A percentile compares a stretch with the other conserved stretches of the same genome.
Conservation (phyloP, 2,797 vertebrate genomes). For the Danio aesculapii region DNA sequence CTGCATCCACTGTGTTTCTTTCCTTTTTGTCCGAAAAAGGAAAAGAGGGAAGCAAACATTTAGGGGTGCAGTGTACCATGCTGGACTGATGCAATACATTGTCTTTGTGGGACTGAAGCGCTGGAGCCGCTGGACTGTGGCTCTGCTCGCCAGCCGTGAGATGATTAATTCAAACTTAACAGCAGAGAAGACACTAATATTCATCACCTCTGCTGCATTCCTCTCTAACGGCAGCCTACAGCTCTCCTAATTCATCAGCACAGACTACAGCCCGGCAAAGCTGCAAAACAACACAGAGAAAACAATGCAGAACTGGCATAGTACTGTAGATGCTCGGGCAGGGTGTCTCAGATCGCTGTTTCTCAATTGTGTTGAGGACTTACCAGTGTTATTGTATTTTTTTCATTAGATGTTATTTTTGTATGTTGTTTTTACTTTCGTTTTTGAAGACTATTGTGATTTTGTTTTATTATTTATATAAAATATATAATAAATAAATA, state of each 20-base stretch:
- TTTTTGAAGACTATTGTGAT: background rate
- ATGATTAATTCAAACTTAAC: conserved; percentile 83
- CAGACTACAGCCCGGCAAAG: conserved; percentile 46
- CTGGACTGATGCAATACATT: conserved; percentile 69
- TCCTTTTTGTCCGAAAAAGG: conserved; percentile 61
- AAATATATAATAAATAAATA: too few relatives aligned
- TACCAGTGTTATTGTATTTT: background rate
- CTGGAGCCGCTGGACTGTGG: conserved; percentile 58
- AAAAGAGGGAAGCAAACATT: conserved; percentile 57
- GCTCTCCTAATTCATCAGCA: conserved; percentile 58
- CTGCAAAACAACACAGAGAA: conserved; percentile 51
- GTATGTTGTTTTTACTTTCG: background rate
- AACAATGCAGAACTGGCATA: conserved; percentile 9
- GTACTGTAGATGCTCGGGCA: background rate
- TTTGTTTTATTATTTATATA: too few relatives aligned
- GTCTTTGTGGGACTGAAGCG: conserved; percentile 44
- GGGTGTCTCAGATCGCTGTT: background rate
- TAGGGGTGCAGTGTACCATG: conserved; percentile 55
- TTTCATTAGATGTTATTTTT: background rate
- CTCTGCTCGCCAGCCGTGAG: conserved; percentile 47
- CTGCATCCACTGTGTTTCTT: conserved; percentile 46
- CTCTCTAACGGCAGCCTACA: conserved; percentile 50
- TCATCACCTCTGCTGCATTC: conserved; percentile 60
- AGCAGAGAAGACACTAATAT: conserved; percentile 62
- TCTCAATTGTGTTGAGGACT: background rate